Base-by-base conservation (phyloP, 1,140 invertebrate species). In the Macrotrachela quadricornifera region DNA sequence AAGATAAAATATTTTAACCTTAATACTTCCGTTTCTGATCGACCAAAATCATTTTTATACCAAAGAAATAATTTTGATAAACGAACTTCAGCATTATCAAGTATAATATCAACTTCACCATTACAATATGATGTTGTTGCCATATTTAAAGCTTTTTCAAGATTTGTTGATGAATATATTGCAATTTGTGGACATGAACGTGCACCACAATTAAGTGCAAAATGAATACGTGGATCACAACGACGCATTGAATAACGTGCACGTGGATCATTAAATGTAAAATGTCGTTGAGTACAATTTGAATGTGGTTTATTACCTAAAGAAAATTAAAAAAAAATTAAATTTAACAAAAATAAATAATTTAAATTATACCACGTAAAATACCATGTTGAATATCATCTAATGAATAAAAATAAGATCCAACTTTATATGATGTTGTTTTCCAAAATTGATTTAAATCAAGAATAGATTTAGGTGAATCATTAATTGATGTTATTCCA, bases 301-400 rank as follows among this genome's bases (percentile, higher is more conserved):
- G 70, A 69, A 56, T 71, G 70, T 14, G 56, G 60, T 72, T 71
- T n/a, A 60, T 65, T 68, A 57, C n/a, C 48, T 55, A 47, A 53
- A 18, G 55, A 30, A 30, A 30, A 30, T 40, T 49, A 6, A 51
- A 10, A n/a, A 15, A 18, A 13, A 15, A 2, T 10, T 50, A 9
- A 8, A 18, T 54, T n/a, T 17, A 42, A 18, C 3, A 9, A 38
- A 8, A 49, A 4, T 15, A 30, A 15, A n/a, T 36, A 17, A 14
- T 16, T 39, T 10, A 18, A 9, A 21, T 13, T 49, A 58, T 59
- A 65, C 67, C 61, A 61, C 70, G 59, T 6, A 71, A 56, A 44
- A 71, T 61, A 1, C 70, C 70, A 57, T 71, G 70, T 57, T 71
- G 67, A 14, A 71, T 68, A 50, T 69, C 66, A 58, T 71, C 69